Evolutionary conservation across 2,113 vertebrate genomes (phyloP).

Genomic region (Limnothrissa miodon): DNA sequence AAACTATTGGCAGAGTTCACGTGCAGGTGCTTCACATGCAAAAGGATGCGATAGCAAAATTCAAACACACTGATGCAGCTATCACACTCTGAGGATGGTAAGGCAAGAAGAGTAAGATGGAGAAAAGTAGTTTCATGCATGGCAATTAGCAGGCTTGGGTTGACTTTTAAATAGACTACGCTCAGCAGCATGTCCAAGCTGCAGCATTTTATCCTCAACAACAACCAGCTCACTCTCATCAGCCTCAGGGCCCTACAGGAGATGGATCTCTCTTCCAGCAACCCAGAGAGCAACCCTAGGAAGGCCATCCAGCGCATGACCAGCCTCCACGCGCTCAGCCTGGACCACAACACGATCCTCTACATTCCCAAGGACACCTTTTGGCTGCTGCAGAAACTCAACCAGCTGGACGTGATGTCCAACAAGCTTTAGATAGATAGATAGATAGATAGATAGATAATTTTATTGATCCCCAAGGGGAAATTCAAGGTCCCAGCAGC

Average conservation of each 20-base stretch:
- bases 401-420: constrained; percentile 95
- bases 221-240: constrained; percentile 95
- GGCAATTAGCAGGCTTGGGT: background rate
- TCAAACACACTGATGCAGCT: background rate
- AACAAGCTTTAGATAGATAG: too few relatives aligned
- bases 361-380: constrained; percentile 98
- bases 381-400: constrained; percentile 97
- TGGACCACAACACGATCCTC: constrained; percentile 99
- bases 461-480: too few relatives aligned
- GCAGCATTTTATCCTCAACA: constrained; percentile 97
- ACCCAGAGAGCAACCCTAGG: constrained; percentile 96
- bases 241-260: constrained; percentile 94
- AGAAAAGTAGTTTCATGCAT: background rate
- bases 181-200: constrained; percentile 97
- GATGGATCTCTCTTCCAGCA: constrained; percentile 96
- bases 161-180: background rate
- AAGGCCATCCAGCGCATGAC: constrained; percentile 95
- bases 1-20: background rate
- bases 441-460: too few relatives aligned
- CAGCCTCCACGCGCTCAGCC: constrained; percentile 94
- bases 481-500: constrained; percentile 95
- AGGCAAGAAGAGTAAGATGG: background rate
- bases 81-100: background rate
- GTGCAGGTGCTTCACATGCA: background rate
- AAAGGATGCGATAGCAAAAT: background rate